phyloP scores from a whole-genome alignment of 1,140 invertebrate species.

The Meloidogyne exigua region DNA sequence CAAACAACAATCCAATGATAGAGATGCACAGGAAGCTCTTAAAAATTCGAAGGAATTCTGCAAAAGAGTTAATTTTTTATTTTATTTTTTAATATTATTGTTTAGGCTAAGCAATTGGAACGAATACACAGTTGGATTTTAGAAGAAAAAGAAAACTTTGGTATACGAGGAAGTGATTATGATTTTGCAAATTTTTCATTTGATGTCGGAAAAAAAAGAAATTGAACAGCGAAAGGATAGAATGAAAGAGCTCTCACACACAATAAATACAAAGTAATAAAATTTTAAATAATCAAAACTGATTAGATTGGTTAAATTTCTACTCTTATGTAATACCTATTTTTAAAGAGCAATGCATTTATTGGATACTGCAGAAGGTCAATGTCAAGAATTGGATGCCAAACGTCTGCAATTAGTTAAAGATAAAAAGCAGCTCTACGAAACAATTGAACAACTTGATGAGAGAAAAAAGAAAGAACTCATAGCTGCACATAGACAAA shows the following conservation, averaged over 20 bases:
- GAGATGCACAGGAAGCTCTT: constrained; percentile 27
- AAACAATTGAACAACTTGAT: constrained; percentile 48
- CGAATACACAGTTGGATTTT: constrained; percentile 41
- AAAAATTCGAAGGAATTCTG: constrained; percentile 27
- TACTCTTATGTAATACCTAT: too few species aligned
- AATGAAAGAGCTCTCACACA: constrained; percentile 32
- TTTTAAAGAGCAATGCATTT: constrained; percentile 41
- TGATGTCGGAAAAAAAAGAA: constrained; percentile 38
- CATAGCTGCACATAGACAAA: constrained; percentile 42
- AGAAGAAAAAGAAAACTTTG: constrained; percentile 54
- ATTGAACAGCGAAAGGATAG: constrained; percentile 32
- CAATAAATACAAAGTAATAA: constrained; percentile 37
- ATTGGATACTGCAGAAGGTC: constrained; percentile 32
- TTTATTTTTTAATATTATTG: constrained; percentile 1
- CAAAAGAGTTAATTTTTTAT: not conserved
- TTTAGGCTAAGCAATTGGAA: constrained; percentile 31
- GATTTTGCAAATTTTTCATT: constrained; percentile 47
- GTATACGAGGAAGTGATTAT: constrained; percentile 39
- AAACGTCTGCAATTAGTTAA: constrained; percentile 38
- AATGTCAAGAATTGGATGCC: constrained; percentile 35
- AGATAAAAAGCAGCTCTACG: constrained; percentile 42
- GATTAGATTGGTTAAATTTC: too few species aligned
- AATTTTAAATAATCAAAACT: not conserved
- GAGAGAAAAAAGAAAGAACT: constrained; percentile 48
- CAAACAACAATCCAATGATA: constrained; percentile 22